A percentile compares a stretch with the other conserved stretches of the same genome.
These are phyloP conservation scores for Microcebus lehilahytsara DNA, from an alignment of 2,113 vertebrate species.

Conservation along the genomic window DNA sequence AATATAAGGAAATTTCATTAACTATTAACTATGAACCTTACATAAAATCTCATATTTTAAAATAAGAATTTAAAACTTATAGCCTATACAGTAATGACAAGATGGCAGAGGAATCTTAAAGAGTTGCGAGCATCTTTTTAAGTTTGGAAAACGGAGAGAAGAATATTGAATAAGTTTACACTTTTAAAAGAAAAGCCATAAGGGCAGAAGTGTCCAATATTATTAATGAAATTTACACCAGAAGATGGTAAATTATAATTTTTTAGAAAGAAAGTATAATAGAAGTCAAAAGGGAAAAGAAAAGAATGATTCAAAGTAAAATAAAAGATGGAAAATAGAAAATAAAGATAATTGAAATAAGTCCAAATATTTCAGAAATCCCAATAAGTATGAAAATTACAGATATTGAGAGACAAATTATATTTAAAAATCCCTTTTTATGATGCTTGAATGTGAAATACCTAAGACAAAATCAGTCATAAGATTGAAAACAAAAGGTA, in stretches of 20 bases:
- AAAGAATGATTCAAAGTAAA: background rate
- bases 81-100: background rate
- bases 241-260: background rate
- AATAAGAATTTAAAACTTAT: background rate
- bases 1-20: background rate
- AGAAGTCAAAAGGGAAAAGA: background rate
- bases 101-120: background rate
- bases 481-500: background rate
- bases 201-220: background rate
- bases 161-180: background rate
- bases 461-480: background rate
- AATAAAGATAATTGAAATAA: background rate
- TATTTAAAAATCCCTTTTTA: background rate
- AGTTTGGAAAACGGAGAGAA: background rate
- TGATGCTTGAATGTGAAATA: background rate
- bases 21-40: background rate
- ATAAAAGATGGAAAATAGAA: background rate
- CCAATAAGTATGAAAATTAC: background rate
- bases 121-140: background rate
- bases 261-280: background rate
- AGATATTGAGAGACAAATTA: background rate
- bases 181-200: background rate
- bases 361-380: background rate
- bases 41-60: background rate
- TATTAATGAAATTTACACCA: background rate